These are phyloP conservation scores for Syncerus caffer DNA, from an alignment of 2,797 vertebrate species.

Conservation along the genomic window DNA sequence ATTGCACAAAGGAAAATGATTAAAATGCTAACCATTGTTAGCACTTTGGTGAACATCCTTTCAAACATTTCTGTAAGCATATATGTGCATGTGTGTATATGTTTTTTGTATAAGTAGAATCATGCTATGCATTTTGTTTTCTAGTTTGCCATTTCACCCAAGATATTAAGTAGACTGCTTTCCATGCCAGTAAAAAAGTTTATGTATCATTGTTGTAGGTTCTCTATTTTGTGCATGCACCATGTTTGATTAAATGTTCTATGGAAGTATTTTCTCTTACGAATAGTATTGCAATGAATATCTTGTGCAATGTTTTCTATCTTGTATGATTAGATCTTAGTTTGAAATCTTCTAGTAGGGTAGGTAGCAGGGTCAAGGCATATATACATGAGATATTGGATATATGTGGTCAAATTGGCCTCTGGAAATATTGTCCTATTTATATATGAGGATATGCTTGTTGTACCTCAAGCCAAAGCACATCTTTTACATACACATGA, in stretches of 20 bases:
- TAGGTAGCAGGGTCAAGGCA: neutral
- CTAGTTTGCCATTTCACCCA: neutral
- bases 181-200: neutral
- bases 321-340: neutral
- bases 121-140: neutral
- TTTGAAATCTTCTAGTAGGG: neutral
- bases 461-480: neutral
- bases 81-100: too few relatives aligned
- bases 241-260: neutral
- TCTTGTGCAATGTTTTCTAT: neutral
- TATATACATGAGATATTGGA: neutral
- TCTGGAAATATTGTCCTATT: neutral
- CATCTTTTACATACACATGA: neutral
- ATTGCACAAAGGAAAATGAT: neutral
- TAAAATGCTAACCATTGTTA: neutral
- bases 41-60: neutral
- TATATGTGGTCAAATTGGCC: neutral
- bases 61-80: neutral
- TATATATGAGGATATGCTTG: neutral
- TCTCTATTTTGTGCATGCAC: too few relatives aligned
- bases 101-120: neutral
- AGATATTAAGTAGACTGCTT: neutral
- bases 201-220: neutral
- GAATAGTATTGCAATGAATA: neutral
- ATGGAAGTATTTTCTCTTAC: neutral